These are phyloP conservation scores for Arnoldichthys spilopterus DNA, from an alignment of 2,797 vertebrate genomes.

Conservation along the genomic window DNA sequence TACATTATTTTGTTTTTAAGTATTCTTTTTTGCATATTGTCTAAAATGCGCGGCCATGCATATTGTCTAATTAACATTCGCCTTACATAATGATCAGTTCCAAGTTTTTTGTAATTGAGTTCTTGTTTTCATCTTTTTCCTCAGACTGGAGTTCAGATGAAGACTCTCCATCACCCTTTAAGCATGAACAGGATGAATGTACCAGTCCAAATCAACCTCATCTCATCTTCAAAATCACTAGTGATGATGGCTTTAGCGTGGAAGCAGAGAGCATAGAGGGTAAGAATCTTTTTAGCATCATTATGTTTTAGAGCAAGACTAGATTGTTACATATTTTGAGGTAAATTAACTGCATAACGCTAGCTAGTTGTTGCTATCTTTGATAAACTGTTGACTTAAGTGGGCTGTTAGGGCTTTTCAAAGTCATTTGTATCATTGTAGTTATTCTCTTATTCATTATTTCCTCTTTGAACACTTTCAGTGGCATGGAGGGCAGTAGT, in stretches of 20 bases:
- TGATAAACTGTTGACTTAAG: not conserved
- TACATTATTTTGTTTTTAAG: not conserved
- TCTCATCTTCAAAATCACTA: conserved; percentile 89
- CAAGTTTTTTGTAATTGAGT: not conserved
- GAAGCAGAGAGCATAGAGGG: conserved; percentile 90
- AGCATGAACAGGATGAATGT: conserved; percentile 70
- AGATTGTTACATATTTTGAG: not conserved
- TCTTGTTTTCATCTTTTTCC: conserved; percentile 8
- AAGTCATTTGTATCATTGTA: not conserved
- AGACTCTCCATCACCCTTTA: conserved; percentile 72
- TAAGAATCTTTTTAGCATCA: conserved; percentile 56
- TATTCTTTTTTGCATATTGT: not conserved
- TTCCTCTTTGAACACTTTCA: conserved; percentile 52
- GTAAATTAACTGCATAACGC: not conserved
- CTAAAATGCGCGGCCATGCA: not conserved
- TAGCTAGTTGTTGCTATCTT: not conserved
- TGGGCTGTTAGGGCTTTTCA: not conserved
- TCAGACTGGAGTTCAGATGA: conserved; percentile 88
- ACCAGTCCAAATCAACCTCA: conserved; percentile 81
- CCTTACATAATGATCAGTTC: not conserved
- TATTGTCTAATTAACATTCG: not conserved
- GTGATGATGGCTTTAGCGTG: conserved; percentile 89
- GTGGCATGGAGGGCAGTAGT: conserved; percentile 88
- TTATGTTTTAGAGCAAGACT: not conserved
- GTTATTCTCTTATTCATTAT: not conserved